Conservation (phyloP, 2,888 invertebrate genomes). For the Crematogaster levior region DNA sequence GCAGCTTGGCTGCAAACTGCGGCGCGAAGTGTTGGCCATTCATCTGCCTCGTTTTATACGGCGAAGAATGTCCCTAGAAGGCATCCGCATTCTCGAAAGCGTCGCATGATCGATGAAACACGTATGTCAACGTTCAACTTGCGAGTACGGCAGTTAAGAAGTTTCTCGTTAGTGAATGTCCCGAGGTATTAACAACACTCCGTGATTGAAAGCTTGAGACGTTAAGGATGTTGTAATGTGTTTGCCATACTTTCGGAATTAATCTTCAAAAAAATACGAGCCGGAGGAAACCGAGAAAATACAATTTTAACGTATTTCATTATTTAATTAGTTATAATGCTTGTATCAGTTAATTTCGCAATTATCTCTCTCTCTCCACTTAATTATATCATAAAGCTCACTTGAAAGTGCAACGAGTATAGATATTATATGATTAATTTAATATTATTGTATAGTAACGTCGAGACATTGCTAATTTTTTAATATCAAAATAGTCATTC, state of each 20-base stretch:
- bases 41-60: constrained; percentile 31
- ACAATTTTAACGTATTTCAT: not conserved
- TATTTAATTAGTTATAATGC: not conserved
- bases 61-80: not conserved
- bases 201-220: constrained; percentile 15
- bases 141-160: not conserved
- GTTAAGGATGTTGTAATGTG: not conserved
- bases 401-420: not conserved
- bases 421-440: not conserved
- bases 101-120: constrained; percentile 40
- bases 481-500: not conserved
- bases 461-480: too few relatives aligned
- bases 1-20: constrained; percentile 8
- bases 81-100: constrained; percentile 21
- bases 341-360: not conserved
- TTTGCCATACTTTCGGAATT: not conserved
- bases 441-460: not conserved
- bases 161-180: constrained; percentile 7
- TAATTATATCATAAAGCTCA: not conserved
- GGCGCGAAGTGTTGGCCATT: constrained; percentile 14
- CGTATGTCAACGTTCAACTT: constrained; percentile 41
- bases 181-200: not conserved
- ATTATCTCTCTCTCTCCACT: too few relatives aligned
- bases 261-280: not conserved
- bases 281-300: not conserved